Percentiles rank a stretch among this genome's conserved stretches.
Evolutionary conservation across 2,113 vertebrate genomes (phyloP).

Genomic region (Gobio gobio): DNA sequence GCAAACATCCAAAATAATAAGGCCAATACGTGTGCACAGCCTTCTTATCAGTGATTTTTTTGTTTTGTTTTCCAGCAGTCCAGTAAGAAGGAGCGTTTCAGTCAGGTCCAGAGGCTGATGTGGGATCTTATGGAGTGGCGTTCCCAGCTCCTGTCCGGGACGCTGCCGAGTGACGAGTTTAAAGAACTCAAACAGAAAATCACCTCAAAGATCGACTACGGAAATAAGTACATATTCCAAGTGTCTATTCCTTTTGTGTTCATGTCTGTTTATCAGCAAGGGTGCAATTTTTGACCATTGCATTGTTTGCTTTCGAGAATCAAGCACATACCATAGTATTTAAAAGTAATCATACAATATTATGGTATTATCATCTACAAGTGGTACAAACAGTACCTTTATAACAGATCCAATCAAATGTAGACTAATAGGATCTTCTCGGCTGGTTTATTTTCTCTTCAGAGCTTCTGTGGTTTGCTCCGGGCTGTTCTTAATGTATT

Average conservation of each 20-base stretch:
- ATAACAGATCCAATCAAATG: neutral
- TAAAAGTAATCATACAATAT: neutral
- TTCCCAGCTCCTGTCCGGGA: slow-evolving; percentile 95
- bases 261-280: neutral
- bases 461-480: neutral
- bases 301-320: too few species aligned
- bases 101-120: slow-evolving; percentile 91
- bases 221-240: slow-evolving; percentile 85
- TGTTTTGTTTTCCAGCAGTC: slow-evolving; percentile 68
- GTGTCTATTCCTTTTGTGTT: neutral
- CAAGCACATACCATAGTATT: neutral
- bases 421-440: neutral
- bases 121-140: slow-evolving; percentile 96
- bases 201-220: slow-evolving; percentile 96
- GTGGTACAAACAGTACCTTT: neutral
- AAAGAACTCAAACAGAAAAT: slow-evolving; percentile 99
- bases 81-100: slow-evolving; percentile 83
- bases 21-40: neutral
- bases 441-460: neutral
- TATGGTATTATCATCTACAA: neutral
- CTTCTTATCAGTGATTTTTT: slow-evolving; percentile 62
- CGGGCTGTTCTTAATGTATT: neutral
- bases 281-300: neutral
- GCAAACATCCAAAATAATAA: neutral
- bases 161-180: slow-evolving; percentile 92